These are phyloP conservation scores for Zoanthus sociatus DNA, from an alignment of 92 coral and sea anemone genomes.

Conservation along the genomic window DNA sequence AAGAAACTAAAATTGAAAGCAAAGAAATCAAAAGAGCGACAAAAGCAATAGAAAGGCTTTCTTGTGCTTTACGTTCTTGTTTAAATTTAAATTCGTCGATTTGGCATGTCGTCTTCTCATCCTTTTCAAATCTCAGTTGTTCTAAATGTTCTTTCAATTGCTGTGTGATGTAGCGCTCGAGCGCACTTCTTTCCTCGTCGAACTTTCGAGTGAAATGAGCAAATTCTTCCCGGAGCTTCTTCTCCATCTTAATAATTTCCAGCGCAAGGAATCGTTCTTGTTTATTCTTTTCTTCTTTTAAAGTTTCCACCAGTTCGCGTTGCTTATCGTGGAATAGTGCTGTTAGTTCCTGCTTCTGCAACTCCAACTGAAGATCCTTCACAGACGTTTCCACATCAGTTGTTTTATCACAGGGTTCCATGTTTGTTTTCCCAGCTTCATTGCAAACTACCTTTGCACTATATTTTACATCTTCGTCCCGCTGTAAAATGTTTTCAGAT, in stretches of 20 bases:
- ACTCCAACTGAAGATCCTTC: background rate
- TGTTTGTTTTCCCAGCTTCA: background rate
- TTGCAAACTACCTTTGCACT: background rate
- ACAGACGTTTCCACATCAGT: background rate
- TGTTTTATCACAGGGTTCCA: background rate
- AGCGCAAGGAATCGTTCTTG: conserved; percentile 22
- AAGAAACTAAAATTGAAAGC: conserved; percentile 34
- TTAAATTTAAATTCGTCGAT: conserved; percentile 27
- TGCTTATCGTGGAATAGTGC: conserved; percentile 1
- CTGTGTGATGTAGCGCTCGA: conserved; percentile 18
- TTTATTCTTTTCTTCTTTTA: conserved; percentile 9
- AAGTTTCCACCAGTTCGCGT: conserved; percentile 27
- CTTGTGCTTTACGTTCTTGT: conserved; percentile 20
- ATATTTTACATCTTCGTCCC: background rate
- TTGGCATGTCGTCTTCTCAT: conserved; percentile 36
- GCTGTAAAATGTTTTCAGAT: conserved; percentile 13
- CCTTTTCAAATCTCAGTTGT: conserved; percentile 41
- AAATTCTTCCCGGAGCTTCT: conserved; percentile 26
- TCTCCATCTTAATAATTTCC: conserved; percentile 35
- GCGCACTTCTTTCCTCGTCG: conserved; percentile 12
- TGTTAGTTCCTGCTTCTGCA: background rate
- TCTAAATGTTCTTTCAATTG: conserved; percentile 30
- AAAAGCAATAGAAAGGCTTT: conserved; percentile 37
- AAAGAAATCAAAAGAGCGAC: conserved; percentile 34
- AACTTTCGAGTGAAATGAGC: conserved; percentile 24